Evolutionary conservation across 2,113 vertebrate genomes (phyloP), one percentile per base, ranked within the genome.

Genomic region (Notarius quadriscutis): DNA sequence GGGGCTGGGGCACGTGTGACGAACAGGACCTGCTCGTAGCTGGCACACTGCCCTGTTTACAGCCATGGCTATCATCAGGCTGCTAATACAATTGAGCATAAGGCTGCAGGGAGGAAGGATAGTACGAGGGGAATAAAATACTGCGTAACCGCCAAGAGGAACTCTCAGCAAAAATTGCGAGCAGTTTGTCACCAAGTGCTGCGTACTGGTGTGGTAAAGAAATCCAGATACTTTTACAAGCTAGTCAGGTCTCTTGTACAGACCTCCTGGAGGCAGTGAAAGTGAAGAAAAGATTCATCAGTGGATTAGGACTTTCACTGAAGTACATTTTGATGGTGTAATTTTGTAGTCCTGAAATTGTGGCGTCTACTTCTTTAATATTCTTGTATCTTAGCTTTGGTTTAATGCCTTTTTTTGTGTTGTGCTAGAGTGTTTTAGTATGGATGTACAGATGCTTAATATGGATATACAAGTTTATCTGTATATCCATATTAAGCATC

Each of bases 41-140:
- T 88, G 86, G 86, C 84, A 30, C 22, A 0, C 7, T 86, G 89
- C 84, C 83, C 78, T 63, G 62, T 51, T 83, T 60, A 30, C 20
- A 22, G 18, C 67, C 10, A 7, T 84, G 55, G 71, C 78, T 30
- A 63, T 63, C 88, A 48, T 86, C 14, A 34, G 72, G 63, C 57
- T 57, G 11, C 10, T 51, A 86, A 55, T 41, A 48, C 18, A 22
- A 71, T 51, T 34, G 50, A 30, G n/a, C 50, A 1, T 34, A 30
- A 79, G 62, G 78, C 62, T 15, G 30, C 53, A 41, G 34, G 79
- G 50, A 72, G 65, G 67, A 25, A 62, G 14, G 20, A 75, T 41
- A 41, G 41, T 41, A 86, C 5, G 2, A 34, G 25, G 3, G n/a
- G 53, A 53, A 51, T 55, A 27, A 12, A 22, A 63, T 34, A 18